Percentiles rank a stretch among this genome's conserved stretches.
These are phyloP conservation scores for Lissocephala sabroskyi DNA, from an alignment of 2,888 invertebrate species.

Conservation along the genomic window DNA sequence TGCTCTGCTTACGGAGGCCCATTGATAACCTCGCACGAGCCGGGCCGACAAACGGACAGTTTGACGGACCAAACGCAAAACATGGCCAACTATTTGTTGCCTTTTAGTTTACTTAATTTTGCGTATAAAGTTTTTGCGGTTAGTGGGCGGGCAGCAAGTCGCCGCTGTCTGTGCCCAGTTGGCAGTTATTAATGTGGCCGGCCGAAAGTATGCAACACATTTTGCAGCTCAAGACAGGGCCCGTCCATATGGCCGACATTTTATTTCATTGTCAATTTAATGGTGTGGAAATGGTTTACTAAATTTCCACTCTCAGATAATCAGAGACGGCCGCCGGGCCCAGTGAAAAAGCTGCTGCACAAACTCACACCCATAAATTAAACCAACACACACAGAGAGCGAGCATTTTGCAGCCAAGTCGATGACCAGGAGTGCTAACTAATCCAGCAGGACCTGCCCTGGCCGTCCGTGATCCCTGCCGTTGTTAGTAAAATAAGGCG, in stretches of 20 bases:
- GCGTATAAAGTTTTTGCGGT: conserved; percentile 33
- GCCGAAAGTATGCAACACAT: conserved; percentile 33
- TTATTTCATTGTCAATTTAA: conserved; percentile 66
- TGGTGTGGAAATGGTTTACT: conserved; percentile 63
- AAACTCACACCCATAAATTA: conserved; percentile 11
- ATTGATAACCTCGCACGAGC: conserved; percentile 4
- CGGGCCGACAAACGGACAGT: no score
- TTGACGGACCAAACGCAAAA: not conserved
- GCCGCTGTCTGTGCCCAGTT: conserved; percentile 11
- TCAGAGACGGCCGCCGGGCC: conserved; percentile 2
- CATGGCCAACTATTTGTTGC: conserved; percentile 19
- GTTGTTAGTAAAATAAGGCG: conserved; percentile 47
- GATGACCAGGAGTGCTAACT: conserved; percentile 45
- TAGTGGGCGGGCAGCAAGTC: not conserved
- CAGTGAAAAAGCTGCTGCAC: conserved; percentile 23
- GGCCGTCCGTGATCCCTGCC: conserved; percentile 15
- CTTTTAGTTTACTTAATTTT: conserved; percentile 36
- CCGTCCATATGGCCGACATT: conserved; percentile 33
- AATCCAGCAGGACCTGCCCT: conserved; percentile 48
- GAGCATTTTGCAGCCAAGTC: no score
- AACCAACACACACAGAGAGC: conserved; percentile 28
- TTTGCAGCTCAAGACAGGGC: conserved; percentile 3
- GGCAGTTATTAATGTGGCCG: conserved; percentile 47
- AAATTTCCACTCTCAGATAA: conserved; percentile 9
- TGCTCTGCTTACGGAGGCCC: conserved; percentile 14